These are phyloP conservation scores for Dermatemys mawii DNA, from an alignment of 2,113 vertebrate species.

Conservation along the genomic window DNA sequence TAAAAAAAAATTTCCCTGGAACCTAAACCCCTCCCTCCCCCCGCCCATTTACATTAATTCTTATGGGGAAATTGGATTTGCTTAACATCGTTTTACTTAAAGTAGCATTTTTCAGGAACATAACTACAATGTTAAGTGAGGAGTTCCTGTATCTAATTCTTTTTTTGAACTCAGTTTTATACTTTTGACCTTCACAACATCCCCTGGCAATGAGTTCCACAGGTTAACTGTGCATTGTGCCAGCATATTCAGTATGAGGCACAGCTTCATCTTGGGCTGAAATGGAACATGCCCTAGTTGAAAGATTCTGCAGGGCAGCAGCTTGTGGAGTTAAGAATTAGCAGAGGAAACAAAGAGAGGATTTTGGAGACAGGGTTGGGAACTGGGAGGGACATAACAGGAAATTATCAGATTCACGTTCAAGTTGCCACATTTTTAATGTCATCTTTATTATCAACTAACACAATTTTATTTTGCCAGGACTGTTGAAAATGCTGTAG, in stretches of 20 bases:
- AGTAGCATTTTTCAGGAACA: no score
- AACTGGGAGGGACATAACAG: neutral
- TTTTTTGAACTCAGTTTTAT: no score
- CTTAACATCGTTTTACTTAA: no score
- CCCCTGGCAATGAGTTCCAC: no score
- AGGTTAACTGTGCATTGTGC: no score
- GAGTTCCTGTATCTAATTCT: no score
- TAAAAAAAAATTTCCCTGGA: no score
- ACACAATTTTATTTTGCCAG: slow-evolving; percentile 63
- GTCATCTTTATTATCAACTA: neutral
- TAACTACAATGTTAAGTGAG: no score
- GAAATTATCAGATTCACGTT: neutral
- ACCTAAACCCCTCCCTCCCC: no score
- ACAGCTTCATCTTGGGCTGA: neutral
- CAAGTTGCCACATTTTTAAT: neutral
- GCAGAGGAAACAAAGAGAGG: neutral
- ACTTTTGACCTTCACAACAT: no score
- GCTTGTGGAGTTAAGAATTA: neutral
- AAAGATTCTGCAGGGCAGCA: neutral
- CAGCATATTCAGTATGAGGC: neutral
- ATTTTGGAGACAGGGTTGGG: neutral
- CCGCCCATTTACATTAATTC: no score
- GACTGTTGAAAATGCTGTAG: slow-evolving; percentile 71
- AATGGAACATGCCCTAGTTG: neutral
- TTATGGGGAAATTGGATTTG: no score